phyloP scores from a whole-genome alignment of 2,797 vertebrate genomes.

The Oryzias sinensis region DNA sequence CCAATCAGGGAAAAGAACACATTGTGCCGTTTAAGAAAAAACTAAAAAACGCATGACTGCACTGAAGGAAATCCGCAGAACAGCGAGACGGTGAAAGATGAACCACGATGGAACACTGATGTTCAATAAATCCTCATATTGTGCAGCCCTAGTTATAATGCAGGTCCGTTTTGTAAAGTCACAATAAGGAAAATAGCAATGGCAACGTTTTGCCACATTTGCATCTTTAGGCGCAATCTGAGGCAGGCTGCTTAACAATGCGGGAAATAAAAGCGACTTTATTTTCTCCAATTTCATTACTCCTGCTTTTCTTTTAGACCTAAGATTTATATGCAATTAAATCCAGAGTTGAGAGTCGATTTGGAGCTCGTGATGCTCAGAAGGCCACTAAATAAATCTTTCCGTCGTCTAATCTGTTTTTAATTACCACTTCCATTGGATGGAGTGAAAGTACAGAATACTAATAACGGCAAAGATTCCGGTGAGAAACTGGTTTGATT shows the following conservation, averaged over 20 bases:
- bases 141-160: too few relatives aligned
- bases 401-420: not conserved
- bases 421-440: not conserved
- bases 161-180: too few relatives aligned
- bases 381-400: conserved; percentile 6
- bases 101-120: too few relatives aligned
- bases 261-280: not conserved
- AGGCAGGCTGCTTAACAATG: not conserved
- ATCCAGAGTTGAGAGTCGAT: conserved; percentile 1
- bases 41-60: too few relatives aligned
- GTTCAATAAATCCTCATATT: too few relatives aligned
- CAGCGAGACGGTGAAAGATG: too few relatives aligned
- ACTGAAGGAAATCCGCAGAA: too few relatives aligned
- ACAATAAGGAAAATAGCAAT: too few relatives aligned
- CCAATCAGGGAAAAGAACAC: too few relatives aligned
- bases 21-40: too few relatives aligned
- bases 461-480: not conserved
- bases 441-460: not conserved
- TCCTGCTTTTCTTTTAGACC: not conserved
- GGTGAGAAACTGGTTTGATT: conserved; percentile 13
- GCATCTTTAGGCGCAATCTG: not conserved
- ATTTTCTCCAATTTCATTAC: not conserved
- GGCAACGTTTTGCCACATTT: too few relatives aligned
- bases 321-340: conserved; percentile 7
- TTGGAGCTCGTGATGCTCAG: not conserved